Evolutionary conservation across 2,888 invertebrate genomes (phyloP), one percentile per base, ranked within the genome.

Genomic region (Penaeus monodon): DNA sequence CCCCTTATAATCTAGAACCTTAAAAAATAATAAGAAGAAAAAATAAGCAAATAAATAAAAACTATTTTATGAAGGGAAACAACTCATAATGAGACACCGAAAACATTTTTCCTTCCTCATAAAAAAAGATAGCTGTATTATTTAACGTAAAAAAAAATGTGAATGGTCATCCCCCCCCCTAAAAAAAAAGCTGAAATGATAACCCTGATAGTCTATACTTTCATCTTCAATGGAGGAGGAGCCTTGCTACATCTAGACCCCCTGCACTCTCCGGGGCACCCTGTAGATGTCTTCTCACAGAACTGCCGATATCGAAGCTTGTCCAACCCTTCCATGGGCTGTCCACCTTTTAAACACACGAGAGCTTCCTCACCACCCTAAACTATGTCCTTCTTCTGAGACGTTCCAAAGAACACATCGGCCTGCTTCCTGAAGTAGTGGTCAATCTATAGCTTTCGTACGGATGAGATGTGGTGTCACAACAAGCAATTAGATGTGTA

Each of bases 401-500:
- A 4, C n/a, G n/a, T 70, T 8, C 22, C 17, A 70, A 33, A 70
- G 70, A 70, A 70, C 70, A 70, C 20, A 70, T 70, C 27, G 17
- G n/a, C 70, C 70, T 70, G 70, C 70, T 70, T 70, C n/a, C 70
- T 70, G 70, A 17, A 70, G 70, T 70, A 27, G 33, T 70, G n/a
- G 70, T 14, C 70, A 38, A 6, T 70, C 70, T 70, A 17, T 70
- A 70, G 70, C 20, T 70, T 70, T 70, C 70, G n/a, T 1, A 33
- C 33, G 3, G 33, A 33, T 3, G 33, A 70, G 70, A 17, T 70
- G 17, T 24, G 70, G 70, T 70, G n/a, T 70, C 12, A 70, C n/a
- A 70, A 14, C 70, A 17, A 24, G 2, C 70, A 12, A 70, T 70
- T 6, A n/a, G 27, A 70, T n/a, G 17, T 70, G 70, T 70, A 70